Evolutionary conservation across 2,113 vertebrate genomes (phyloP).

Genomic region (Rhinoderma darwinii): DNA sequence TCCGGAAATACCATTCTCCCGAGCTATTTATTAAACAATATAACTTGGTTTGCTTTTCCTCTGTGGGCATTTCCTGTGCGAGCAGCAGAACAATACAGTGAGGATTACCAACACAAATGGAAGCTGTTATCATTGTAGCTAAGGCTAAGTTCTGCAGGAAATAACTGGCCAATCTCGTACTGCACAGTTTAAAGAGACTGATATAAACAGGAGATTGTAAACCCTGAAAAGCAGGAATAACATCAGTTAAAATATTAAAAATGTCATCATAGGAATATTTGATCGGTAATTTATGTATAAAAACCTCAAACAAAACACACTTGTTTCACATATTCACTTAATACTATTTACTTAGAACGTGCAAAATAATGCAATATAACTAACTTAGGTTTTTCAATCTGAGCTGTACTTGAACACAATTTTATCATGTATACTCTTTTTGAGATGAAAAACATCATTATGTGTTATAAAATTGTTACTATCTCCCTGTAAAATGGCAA

Average conservation of each 20-base stretch:
- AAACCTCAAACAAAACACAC: background rate
- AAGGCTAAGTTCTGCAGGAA: background rate
- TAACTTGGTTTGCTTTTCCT: constrained; percentile 7
- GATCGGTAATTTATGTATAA: background rate
- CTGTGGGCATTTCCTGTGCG: constrained; percentile 37
- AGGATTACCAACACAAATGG: constrained; percentile 17
- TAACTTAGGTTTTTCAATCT: too few relatives aligned
- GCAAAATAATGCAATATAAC: too few relatives aligned
- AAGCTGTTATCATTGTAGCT: constrained; percentile 23
- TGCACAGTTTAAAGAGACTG: background rate
- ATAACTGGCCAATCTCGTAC: background rate
- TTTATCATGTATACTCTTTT: too few relatives aligned
- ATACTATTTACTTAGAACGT: too few relatives aligned
- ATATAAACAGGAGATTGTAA: background rate
- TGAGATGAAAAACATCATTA: too few relatives aligned
- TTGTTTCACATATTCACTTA: background rate
- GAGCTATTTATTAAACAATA: constrained; percentile 40
- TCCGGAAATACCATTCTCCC: constrained; percentile 29
- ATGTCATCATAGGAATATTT: background rate
- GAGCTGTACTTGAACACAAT: too few relatives aligned
- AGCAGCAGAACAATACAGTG: constrained; percentile 30
- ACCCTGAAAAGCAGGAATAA: background rate
- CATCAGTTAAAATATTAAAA: background rate
- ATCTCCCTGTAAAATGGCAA: too few relatives aligned
- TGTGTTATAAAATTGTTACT: too few relatives aligned